Percentiles rank a stretch among this genome's conserved stretches.
Conservation (phyloP, 1,140 invertebrate genomes). For the Harpegnathos saltator region DNA sequence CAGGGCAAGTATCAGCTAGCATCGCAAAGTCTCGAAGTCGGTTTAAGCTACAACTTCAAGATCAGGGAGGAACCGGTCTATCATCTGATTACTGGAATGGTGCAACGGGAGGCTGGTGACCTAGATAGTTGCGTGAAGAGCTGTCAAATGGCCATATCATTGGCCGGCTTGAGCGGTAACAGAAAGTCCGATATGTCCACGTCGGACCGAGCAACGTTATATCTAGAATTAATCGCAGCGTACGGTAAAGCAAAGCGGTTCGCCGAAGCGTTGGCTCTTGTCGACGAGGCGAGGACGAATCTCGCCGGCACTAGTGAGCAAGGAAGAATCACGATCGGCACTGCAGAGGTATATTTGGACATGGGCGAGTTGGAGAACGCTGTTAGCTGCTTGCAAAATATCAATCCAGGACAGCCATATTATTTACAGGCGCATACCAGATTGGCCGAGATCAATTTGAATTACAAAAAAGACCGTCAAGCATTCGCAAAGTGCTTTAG, state of each 20-base stretch:
- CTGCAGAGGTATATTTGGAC: conserved; percentile 93
- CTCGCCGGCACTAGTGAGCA: conserved; percentile 93
- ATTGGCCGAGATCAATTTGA: conserved; percentile 96
- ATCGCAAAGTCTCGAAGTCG: conserved; percentile 94
- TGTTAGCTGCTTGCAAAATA: conserved; percentile 91
- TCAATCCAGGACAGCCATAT: conserved; percentile 93
- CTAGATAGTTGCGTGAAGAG: conserved; percentile 91
- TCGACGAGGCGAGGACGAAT: conserved; percentile 94
- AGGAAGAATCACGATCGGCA: conserved; percentile 92
- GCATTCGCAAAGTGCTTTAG: conserved; percentile 90
- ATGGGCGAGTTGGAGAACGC: conserved; percentile 94
- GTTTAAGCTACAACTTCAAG: conserved; percentile 96
- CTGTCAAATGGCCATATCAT: conserved; percentile 90
- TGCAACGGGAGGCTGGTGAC: conserved; percentile 92
- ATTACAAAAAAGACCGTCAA: conserved; percentile 93
- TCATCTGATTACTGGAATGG: conserved; percentile 93
- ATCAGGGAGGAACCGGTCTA: conserved; percentile 96
- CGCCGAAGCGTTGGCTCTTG: conserved; percentile 92
- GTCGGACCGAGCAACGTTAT: conserved; percentile 94
- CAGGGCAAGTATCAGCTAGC: conserved; percentile 93
- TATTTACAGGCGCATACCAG: conserved; percentile 95
- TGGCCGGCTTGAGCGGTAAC: conserved; percentile 77
- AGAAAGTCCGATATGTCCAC: conserved; percentile 84
- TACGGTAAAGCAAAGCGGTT: conserved; percentile 90
- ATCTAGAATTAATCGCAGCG: conserved; percentile 94